These are phyloP conservation scores for Ridgeia piscesae DNA, from an alignment of 1,140 invertebrate species.

Conservation along the genomic window DNA sequence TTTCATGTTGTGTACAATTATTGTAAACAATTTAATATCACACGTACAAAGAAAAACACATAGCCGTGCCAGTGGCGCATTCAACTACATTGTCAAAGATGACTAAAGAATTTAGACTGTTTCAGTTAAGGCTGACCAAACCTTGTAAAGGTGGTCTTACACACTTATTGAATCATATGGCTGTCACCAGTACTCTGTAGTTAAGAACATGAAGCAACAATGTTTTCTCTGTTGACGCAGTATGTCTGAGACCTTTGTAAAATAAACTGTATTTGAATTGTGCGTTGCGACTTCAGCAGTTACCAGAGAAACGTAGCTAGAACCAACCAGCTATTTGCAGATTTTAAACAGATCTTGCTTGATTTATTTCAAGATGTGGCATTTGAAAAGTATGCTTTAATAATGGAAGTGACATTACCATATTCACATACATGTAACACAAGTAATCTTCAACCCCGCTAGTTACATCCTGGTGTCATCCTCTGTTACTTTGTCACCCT, in stretches of 20 bases:
- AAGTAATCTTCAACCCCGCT: too few relatives aligned
- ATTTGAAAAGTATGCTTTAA: background rate
- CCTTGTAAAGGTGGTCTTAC: background rate
- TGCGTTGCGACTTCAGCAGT: background rate
- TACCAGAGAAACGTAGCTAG: background rate
- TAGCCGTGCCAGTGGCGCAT: background rate
- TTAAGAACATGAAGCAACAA: background rate
- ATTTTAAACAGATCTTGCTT: background rate
- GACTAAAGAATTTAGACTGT: background rate
- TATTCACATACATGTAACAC: too few relatives aligned
- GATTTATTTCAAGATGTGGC: background rate
- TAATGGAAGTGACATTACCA: background rate
- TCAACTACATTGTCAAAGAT: background rate
- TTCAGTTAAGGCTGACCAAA: background rate
- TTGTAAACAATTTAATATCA: too few relatives aligned
- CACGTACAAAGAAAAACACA: too few relatives aligned
- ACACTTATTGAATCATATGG: constrained; percentile 13
- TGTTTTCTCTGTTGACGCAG: background rate
- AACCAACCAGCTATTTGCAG: background rate
- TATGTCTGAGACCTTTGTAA: constrained; percentile 9
- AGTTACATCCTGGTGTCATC: too few relatives aligned
- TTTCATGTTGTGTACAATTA: too few relatives aligned
- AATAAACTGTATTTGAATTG: background rate
- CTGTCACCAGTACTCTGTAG: background rate
- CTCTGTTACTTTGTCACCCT: too few relatives aligned